phyloP scores from a whole-genome alignment of 2,797 vertebrate genomes.

The Enoplosus armatus region DNA sequence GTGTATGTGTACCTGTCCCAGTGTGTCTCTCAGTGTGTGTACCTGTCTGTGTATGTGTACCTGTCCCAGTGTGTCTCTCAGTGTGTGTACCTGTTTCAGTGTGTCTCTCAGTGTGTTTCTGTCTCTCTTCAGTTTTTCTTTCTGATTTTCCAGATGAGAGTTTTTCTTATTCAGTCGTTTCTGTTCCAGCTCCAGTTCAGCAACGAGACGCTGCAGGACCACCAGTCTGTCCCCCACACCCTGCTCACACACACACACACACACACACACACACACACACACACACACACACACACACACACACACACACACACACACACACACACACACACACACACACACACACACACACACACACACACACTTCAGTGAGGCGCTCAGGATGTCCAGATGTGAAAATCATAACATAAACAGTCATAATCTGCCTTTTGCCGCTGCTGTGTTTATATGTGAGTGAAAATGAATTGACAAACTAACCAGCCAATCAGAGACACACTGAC shows the following conservation, averaged over 20 bases:
- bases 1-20: background rate
- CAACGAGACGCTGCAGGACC: conserved; percentile 74
- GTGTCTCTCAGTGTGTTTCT: conserved; percentile 54
- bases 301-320: background rate
- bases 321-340: too few species aligned
- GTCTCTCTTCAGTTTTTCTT: conserved; percentile 61
- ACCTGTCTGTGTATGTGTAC: background rate
- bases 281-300: conserved; percentile 18
- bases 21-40: background rate
- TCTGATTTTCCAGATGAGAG: conserved; percentile 53
- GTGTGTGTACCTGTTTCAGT: conserved; percentile 56
- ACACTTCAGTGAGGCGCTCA: background rate
- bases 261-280: conserved; percentile 15
- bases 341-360: too few species aligned
- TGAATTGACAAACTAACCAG: background rate
- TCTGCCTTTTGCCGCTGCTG: too few species aligned
- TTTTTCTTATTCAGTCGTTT: conserved; percentile 59
- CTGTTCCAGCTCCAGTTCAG: conserved; percentile 70
- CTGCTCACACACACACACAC: conserved; percentile 29
- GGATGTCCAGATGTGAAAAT: background rate
- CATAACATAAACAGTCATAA: too few species aligned
- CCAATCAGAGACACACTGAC: conserved; percentile 32
- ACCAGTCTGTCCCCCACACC: conserved; percentile 54
- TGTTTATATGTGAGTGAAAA: background rate
- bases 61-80: background rate